phyloP scores from a whole-genome alignment of 2,797 vertebrate species.

The Spinus olivaceus region DNA sequence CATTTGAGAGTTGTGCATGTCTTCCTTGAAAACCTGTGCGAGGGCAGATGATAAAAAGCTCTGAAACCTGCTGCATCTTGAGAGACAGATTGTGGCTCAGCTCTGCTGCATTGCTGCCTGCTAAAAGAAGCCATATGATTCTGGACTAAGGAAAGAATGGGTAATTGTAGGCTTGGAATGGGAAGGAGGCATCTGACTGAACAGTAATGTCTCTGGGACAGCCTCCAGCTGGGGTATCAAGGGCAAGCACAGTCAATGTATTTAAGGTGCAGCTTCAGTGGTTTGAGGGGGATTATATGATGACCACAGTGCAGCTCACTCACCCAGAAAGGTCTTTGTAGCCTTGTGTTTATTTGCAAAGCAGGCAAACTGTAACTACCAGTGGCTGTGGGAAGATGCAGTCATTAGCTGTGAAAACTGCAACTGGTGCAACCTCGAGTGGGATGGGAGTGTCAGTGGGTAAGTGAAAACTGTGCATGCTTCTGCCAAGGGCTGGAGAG shows the following conservation, averaged over 20 bases:
- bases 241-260: neutral
- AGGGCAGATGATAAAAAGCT: neutral
- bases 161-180: neutral
- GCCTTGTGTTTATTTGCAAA: neutral
- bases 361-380: neutral
- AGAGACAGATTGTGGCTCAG: neutral
- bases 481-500: neutral
- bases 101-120: neutral
- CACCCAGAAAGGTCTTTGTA: neutral
- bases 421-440: fast-evolving
- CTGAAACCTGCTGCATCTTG: neutral
- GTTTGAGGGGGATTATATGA: neutral
- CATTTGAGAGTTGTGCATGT: neutral
- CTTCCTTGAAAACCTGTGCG: constrained; percentile 10
- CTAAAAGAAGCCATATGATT: neutral
- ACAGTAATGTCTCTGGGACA: neutral
- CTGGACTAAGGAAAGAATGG: neutral
- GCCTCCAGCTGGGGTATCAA: neutral
- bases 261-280: neutral
- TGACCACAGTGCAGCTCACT: neutral
- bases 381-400: neutral
- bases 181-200: neutral
- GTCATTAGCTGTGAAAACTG: neutral
- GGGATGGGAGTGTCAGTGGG: neutral
- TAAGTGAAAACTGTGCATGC: neutral